Evolutionary conservation across 2,113 vertebrate genomes (phyloP), one percentile per base, ranked within the genome.

Genomic region (Agapornis roseicollis): DNA sequence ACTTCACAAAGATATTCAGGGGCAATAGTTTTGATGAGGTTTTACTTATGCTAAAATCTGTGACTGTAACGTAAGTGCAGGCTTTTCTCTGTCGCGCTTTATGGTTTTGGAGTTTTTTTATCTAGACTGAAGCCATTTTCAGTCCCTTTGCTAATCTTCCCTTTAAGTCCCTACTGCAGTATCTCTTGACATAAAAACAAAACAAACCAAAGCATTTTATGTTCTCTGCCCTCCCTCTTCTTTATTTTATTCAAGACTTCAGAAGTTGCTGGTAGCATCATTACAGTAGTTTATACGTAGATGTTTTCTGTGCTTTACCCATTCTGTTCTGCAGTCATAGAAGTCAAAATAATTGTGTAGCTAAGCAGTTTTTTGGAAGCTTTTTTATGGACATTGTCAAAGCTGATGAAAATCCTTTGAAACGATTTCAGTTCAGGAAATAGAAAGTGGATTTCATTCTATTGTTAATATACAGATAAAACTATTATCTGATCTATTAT

Each of bases 281-380:
- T 78, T 74, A 27, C 33, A 73, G 29, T 55, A 85, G 44, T 76
- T 94, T 65, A 47, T 84, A 58, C 46, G 42, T 86, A 53, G 60
- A 55, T 76, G 15, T 63, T 85, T 95, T 89, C 64, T 80, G 52
- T 58, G 80, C 52, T 85, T 82, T 50, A 33, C 68, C 33, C 19
- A 0, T 70, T 86, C 65, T 46, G 8, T 92, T 92, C 68, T 90
- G 28, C 44, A 74, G 27, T 56, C 44, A 79, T 91, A 56, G 69
- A 89, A 93, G 42, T 85, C 14, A 94, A 81, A 95, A 78, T 60
- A 80, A 87, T 87, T 49, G 72, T 6, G 16, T 69, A 63, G 85
- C 65, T 91, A 76, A 89, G 42, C 55, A 70, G 72, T 31, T 95
- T 90, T 93, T 83, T 69, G 50, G 69, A 82, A 96, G 56, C 49